phyloP scores from a whole-genome alignment of 2,888 invertebrate genomes.

The Romanomermis culicivorax region DNA sequence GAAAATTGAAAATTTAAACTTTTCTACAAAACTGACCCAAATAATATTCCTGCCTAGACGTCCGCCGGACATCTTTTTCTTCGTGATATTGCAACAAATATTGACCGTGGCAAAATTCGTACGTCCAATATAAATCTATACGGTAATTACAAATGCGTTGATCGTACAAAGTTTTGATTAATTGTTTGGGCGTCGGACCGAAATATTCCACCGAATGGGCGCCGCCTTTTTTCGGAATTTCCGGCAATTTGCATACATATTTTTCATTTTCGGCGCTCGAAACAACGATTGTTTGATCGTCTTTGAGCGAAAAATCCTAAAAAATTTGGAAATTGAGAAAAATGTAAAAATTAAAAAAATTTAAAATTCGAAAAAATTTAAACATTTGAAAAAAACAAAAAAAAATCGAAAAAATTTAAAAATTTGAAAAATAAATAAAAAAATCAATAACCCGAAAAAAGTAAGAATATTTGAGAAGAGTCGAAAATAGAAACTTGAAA shows the following conservation, averaged over 20 bases:
- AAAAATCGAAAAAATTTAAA: no score
- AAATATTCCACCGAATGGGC: constrained; percentile 14
- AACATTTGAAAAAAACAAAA: no score
- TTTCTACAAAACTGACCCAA: constrained; percentile 19
- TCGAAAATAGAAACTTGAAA: no score
- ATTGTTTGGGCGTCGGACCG: constrained; percentile 54
- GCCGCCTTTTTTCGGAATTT: constrained; percentile 32
- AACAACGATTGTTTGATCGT: constrained; percentile 45
- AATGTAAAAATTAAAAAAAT: no score
- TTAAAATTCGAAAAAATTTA: no score
- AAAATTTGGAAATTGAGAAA: no score
- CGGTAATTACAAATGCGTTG: constrained; percentile 62
- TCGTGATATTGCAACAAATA: constrained; percentile 85
- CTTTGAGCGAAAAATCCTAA: no score
- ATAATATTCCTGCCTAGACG: constrained; percentile 19
- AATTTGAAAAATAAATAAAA: no score
- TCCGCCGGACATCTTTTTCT: constrained; percentile 38
- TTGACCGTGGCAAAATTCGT: constrained; percentile 79
- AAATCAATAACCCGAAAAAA: no score
- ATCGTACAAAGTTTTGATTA: constrained; percentile 52
- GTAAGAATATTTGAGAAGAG: no score
- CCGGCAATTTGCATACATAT: constrained; percentile 59
- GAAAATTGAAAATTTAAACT: no score
- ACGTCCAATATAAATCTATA: constrained; percentile 55
- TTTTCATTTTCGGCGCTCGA: constrained; percentile 55